These are phyloP conservation scores for Neria commutata DNA, from an alignment of 2,888 invertebrate species.

Conservation along the genomic window DNA sequence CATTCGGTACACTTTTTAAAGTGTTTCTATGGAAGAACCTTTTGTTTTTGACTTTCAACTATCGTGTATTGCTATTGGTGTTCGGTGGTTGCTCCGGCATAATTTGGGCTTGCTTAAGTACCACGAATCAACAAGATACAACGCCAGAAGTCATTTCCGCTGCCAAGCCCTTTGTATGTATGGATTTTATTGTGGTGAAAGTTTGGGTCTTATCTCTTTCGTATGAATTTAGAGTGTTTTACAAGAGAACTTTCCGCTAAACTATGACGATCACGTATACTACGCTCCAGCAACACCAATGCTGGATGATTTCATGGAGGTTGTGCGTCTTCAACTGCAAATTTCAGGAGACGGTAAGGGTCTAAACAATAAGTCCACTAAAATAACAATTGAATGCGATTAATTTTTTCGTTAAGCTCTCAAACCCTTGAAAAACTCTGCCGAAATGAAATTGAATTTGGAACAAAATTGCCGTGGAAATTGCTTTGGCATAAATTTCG, in stretches of 20 bases:
- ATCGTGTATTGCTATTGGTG: slow-evolving; percentile 34
- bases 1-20: not conserved
- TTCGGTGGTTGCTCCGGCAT: slow-evolving; percentile 31
- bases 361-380: not conserved
- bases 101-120: slow-evolving; percentile 38
- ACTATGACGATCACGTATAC: slow-evolving; percentile 44
- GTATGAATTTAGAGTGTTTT: slow-evolving; percentile 36
- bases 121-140: slow-evolving; percentile 31
- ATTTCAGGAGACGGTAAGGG: slow-evolving; percentile 41
- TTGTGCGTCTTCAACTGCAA: slow-evolving; percentile 41
- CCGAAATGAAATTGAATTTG: slow-evolving; percentile 43
- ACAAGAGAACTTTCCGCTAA: slow-evolving; percentile 41
- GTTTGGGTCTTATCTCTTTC: too few species aligned
- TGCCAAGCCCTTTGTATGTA: slow-evolving; percentile 26
- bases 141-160: slow-evolving; percentile 24
- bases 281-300: slow-evolving; percentile 42
- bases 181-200: not conserved
- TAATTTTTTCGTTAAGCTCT: slow-evolving; percentile 29
- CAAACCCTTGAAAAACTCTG: slow-evolving; percentile 33
- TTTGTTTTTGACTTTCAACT: slow-evolving; percentile 42
- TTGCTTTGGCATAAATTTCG: slow-evolving; percentile 49
- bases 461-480: slow-evolving; percentile 45
- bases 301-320: slow-evolving; percentile 45
- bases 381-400: not conserved
- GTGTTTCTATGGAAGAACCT: slow-evolving; percentile 52